Percentiles rank a stretch among this genome's conserved stretches.
Conservation (phyloP, 2,113 vertebrate species). For the Melierax canorus region DNA sequence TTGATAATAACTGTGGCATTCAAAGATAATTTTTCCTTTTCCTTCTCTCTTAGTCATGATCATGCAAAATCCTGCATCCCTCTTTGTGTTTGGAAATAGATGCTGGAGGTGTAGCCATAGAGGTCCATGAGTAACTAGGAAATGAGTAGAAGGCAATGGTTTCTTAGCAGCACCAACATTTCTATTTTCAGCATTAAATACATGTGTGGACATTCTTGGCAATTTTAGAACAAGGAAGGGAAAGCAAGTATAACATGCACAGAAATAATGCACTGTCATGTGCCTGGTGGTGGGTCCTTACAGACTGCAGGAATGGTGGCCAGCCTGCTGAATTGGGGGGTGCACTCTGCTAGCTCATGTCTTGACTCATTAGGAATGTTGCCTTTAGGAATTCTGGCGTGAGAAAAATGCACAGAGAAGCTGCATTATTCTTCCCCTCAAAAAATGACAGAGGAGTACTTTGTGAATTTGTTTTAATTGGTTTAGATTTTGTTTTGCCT, state of each 20-base stretch:
- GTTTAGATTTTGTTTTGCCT: background rate
- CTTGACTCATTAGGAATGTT: background rate
- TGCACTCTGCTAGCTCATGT: background rate
- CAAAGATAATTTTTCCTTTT: background rate
- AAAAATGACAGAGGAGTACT: background rate
- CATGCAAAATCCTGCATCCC: background rate
- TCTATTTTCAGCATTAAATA: background rate
- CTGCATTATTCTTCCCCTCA: rapidly evolving
- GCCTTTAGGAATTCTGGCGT: background rate
- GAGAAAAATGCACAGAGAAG: background rate
- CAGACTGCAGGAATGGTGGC: background rate
- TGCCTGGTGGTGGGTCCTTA: background rate
- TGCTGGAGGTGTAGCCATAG: background rate
- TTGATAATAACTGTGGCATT: background rate
- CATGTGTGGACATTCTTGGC: background rate
- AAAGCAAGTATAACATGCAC: background rate
- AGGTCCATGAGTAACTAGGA: background rate
- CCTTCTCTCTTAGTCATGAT: background rate
- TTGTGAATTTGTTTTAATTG: background rate
- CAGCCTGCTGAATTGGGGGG: rapidly evolving
- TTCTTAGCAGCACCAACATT: background rate
- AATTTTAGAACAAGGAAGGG: background rate
- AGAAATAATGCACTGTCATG: background rate
- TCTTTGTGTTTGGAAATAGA: background rate
- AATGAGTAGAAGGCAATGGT: background rate